phyloP scores from a whole-genome alignment of 2,113 vertebrate genomes.

The Oncorhynchus clarkii region DNA sequence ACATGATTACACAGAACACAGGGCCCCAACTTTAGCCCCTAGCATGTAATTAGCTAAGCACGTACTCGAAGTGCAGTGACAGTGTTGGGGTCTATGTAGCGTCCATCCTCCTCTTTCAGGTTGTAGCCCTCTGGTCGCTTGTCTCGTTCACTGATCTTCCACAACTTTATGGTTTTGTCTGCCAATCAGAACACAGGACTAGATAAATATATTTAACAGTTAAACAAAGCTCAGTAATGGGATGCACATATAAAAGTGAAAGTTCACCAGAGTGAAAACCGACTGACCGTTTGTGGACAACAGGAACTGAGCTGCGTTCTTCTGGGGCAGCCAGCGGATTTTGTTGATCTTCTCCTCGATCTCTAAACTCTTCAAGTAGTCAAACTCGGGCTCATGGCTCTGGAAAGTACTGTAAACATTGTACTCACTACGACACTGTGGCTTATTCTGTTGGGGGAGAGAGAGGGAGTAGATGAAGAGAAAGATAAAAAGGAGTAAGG shows the following conservation, averaged over 20 bases:
- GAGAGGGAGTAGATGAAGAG: neutral
- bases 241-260: neutral
- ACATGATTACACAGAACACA: neutral
- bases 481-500: neutral
- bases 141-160: conserved; percentile 99
- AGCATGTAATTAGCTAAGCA: neutral
- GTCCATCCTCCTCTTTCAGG: conserved; percentile 80
- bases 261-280: neutral
- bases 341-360: conserved; percentile 99
- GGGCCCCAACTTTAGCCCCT: neutral
- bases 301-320: conserved; percentile 97
- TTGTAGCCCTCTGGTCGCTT: conserved; percentile 97
- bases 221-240: neutral
- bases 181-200: neutral
- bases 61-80: conserved; percentile 73
- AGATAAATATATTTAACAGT: neutral
- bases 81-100: conserved; percentile 71
- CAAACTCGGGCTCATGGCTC: conserved; percentile 98
- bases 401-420: conserved; percentile 99
- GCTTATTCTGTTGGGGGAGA: conserved; percentile 83
- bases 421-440: conserved; percentile 95
- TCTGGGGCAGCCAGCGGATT: conserved; percentile 97
- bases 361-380: conserved; percentile 99
- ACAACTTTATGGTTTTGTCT: conserved; percentile 99
- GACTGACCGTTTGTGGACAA: conserved; percentile 93